Percentiles rank a stretch among this genome's conserved stretches.
Conservation (phyloP, 2,888 invertebrate genomes). For the Drosophila emarginata region DNA sequence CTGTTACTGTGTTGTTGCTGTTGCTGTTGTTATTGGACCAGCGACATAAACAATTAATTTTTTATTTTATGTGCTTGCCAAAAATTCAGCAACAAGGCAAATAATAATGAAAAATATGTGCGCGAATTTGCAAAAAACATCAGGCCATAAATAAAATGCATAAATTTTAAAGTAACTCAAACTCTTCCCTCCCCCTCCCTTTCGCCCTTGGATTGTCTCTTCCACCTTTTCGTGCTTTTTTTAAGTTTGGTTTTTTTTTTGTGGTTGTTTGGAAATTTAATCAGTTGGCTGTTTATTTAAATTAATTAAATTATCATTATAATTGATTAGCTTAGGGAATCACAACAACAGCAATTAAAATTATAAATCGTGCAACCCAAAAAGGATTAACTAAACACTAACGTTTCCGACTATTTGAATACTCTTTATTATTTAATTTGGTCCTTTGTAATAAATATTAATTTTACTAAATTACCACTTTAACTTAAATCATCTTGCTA, state of each 20-base stretch:
- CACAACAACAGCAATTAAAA: not conserved
- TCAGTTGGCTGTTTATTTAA: slow-evolving; percentile 57
- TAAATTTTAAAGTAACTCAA: slow-evolving; percentile 7
- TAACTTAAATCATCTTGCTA: too few species aligned
- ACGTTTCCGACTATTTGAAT: not conserved
- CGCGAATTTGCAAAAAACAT: not conserved
- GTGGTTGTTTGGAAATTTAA: slow-evolving; percentile 48
- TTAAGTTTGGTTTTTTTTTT: not conserved
- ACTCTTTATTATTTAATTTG: too few species aligned
- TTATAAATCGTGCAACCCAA: not conserved
- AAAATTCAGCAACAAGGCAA: slow-evolving; percentile 4
- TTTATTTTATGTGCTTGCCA: slow-evolving; percentile 6
- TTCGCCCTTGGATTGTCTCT: not conserved
- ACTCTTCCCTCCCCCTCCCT: not conserved
- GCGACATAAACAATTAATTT: slow-evolving; percentile 44
- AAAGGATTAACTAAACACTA: not conserved
- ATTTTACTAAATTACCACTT: too few species aligned
- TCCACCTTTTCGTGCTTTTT: not conserved
- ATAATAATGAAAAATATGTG: slow-evolving; percentile 3
- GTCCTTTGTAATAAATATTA: too few species aligned
- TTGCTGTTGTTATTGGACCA: not conserved
- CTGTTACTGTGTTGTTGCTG: slow-evolving; percentile 16
- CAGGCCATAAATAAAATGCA: slow-evolving; percentile 20
- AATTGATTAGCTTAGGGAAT: slow-evolving; percentile 62
- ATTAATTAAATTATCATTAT: slow-evolving; percentile 66